phyloP scores from a whole-genome alignment of 2,888 invertebrate genomes.

The Asteroscopus sphinx region DNA sequence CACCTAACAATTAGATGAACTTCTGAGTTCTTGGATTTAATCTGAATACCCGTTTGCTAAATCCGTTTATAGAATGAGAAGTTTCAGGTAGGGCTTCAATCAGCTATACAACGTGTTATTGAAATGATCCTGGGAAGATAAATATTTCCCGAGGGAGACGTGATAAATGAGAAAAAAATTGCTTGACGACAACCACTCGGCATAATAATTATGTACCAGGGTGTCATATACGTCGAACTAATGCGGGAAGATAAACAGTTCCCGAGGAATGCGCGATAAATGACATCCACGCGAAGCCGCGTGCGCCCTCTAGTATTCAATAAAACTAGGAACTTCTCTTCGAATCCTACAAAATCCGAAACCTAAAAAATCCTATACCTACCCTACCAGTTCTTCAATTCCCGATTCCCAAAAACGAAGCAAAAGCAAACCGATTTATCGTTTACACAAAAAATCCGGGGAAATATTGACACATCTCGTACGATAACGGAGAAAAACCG shows the following conservation, averaged over 20 bases:
- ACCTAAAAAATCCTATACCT: slow-evolving; percentile 30
- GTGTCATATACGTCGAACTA: too few species aligned
- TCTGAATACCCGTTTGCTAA: slow-evolving; percentile 34
- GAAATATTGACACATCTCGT: slow-evolving; percentile 56
- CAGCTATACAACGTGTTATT: too few species aligned
- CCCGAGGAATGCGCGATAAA: too few species aligned
- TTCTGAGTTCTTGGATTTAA: slow-evolving; percentile 43
- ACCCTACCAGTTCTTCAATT: slow-evolving; percentile 34
- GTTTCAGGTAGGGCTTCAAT: slow-evolving; percentile 32
- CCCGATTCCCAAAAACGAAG: slow-evolving; percentile 37
- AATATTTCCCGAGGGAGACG: too few species aligned
- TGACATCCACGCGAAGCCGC: too few species aligned
- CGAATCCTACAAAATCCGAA: slow-evolving; percentile 11
- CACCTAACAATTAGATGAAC: slow-evolving; percentile 48
- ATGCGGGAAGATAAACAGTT: too few species aligned
- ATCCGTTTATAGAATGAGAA: slow-evolving; percentile 38
- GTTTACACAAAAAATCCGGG: slow-evolving; percentile 47
- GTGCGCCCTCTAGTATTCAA: too few species aligned
- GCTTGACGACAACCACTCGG: too few species aligned
- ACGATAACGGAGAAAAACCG: slow-evolving; percentile 50
- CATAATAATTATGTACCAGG: too few species aligned
- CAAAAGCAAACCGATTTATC: slow-evolving; percentile 55
- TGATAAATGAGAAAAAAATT: too few species aligned
- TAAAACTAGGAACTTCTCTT: too few species aligned
- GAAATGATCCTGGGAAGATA: too few species aligned